Evolutionary conservation across 2,113 vertebrate genomes (phyloP).

Genomic region (Zosterops hypoxanthus): DNA sequence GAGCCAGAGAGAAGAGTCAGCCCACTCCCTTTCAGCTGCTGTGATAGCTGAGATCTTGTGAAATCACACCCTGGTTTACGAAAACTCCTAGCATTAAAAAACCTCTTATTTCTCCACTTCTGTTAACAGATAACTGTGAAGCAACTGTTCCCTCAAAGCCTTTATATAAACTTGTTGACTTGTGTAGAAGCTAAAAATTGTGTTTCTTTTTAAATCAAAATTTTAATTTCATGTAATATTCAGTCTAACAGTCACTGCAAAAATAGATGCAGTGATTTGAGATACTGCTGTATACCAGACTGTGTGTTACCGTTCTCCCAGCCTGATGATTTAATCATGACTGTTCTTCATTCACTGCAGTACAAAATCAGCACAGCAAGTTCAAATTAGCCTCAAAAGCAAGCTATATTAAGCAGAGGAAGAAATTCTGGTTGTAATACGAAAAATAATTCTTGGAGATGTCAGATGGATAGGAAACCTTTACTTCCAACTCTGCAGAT

Average conservation of each 20-base stretch:
- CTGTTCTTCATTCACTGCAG: not conserved
- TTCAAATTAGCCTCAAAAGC: not conserved
- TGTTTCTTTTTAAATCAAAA: not conserved
- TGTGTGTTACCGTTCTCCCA: not conserved
- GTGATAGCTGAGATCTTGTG: not conserved
- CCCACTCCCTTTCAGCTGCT: not conserved
- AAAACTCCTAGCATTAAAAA: not conserved
- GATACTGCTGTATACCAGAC: not conserved
- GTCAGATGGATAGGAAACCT: not conserved
- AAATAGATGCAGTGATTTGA: not conserved
- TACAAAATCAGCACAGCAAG: not conserved
- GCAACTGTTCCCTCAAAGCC: not conserved
- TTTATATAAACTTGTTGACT: not conserved
- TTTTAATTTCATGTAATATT: not conserved
- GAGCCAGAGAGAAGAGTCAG: not conserved
- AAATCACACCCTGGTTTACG: not conserved
- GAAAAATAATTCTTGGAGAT: not conserved
- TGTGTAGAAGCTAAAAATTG: not conserved
- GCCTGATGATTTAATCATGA: not conserved
- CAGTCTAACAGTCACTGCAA: conserved; percentile 9
- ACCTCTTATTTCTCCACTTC: not conserved
- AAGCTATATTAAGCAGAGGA: not conserved
- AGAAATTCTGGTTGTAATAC: not conserved
- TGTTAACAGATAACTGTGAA: not conserved
- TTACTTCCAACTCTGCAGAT: not conserved